Percentiles rank a stretch among this genome's conserved stretches.
These are phyloP conservation scores for Sphaeridia pumilis DNA, from an alignment of 2,888 invertebrate species.

Conservation along the genomic window DNA sequence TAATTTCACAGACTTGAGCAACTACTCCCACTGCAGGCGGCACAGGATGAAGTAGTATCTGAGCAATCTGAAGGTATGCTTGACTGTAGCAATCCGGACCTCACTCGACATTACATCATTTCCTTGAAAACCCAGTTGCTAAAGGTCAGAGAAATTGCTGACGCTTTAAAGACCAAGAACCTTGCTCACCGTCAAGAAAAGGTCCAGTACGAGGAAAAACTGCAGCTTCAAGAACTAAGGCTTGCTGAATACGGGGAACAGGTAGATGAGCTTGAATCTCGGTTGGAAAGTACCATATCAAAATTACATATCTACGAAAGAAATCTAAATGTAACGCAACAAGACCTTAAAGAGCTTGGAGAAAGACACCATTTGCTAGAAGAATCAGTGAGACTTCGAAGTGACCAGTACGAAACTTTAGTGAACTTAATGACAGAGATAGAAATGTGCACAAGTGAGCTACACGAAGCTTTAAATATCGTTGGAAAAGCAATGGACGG, in stretches of 20 bases:
- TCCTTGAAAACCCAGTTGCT: conserved; percentile 26
- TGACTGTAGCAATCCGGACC: conserved; percentile 17
- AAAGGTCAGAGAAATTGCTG: conserved; percentile 21
- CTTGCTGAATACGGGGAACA: conserved; percentile 20
- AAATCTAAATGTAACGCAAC: conserved; percentile 8
- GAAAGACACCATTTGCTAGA: neutral
- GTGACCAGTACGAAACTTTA: conserved; percentile 24
- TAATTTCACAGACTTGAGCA: conserved; percentile 23
- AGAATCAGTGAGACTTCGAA: conserved; percentile 13
- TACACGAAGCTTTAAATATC: conserved; percentile 22
- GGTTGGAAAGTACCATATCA: neutral
- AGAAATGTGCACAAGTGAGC: conserved; percentile 26
- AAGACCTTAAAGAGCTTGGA: conserved; percentile 10
- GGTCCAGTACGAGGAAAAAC: conserved; percentile 14
- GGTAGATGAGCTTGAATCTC: neutral
- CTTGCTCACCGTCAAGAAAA: conserved; percentile 13
- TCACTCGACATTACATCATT: conserved; percentile 20
- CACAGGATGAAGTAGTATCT: conserved; percentile 18
- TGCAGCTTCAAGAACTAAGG: conserved; percentile 12
- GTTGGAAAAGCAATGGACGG: conserved; percentile 22
- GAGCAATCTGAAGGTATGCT: conserved; percentile 12
- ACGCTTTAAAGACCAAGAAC: conserved; percentile 18
- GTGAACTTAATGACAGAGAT: conserved; percentile 28
- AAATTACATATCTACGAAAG: neutral
- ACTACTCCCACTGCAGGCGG: conserved; percentile 26